Conservation (phyloP, 2,113 vertebrate genomes). For the Protobothrops flavoviridis region DNA sequence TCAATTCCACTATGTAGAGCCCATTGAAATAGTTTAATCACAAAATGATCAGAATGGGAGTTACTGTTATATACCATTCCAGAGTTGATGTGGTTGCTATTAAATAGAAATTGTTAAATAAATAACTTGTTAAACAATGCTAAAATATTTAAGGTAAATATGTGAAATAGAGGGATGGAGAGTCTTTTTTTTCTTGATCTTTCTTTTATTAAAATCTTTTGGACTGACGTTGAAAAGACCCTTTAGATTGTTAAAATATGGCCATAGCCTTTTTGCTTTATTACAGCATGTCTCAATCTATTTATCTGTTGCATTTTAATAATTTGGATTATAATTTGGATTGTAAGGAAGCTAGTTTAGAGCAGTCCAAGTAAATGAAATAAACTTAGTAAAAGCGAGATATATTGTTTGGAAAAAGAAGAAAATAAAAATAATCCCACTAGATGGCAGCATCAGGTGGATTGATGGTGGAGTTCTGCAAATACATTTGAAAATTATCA, state of each 20-base stretch:
- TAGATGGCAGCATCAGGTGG: conserved; percentile 8
- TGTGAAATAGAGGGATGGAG: background rate
- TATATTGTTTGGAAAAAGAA: background rate
- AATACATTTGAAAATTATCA: background rate
- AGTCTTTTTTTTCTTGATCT: background rate
- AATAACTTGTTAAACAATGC: background rate
- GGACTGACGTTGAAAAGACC: background rate
- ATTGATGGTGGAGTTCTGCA: background rate
- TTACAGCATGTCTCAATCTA: background rate
- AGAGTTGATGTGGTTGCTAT: background rate
- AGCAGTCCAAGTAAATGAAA: background rate
- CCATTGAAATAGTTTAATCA: background rate
- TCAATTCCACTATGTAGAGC: background rate
- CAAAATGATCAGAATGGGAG: background rate
- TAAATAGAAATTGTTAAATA: background rate
- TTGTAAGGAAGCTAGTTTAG: background rate
- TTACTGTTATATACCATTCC: background rate
- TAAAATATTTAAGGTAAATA: background rate
- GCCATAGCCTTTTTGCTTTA: background rate
- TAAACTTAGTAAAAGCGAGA: background rate
- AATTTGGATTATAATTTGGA: background rate
- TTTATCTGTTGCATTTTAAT: background rate
- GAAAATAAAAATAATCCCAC: background rate
- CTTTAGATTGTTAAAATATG: background rate
- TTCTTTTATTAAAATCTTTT: background rate